Evolutionary conservation across 2,888 invertebrate species (phyloP).

Genomic region (Noctua pronuba): DNA sequence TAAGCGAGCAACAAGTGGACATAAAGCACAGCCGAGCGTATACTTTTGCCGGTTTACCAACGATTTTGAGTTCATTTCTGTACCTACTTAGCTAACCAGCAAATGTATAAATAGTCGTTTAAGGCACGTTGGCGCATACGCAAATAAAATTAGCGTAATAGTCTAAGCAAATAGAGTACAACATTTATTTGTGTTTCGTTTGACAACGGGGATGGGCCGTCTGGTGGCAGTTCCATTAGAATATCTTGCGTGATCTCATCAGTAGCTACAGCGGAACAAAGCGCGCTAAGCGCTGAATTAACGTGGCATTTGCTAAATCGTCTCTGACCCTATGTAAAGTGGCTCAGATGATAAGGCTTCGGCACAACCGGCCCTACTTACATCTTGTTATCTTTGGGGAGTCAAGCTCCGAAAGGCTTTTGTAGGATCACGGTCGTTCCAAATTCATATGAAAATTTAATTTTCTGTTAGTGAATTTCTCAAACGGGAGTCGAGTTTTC

Average conservation of each 20-base stretch:
- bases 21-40: conserved; percentile 55
- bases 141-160: conserved; percentile 81
- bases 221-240: conserved; percentile 81
- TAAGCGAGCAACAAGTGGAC: conserved; percentile 59
- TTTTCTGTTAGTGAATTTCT: conserved; percentile 87
- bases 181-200: conserved; percentile 77
- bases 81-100: conserved; percentile 62
- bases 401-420: conserved; percentile 84
- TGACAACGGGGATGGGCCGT: conserved; percentile 78
- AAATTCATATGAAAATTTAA: conserved; percentile 89
- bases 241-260: conserved; percentile 85
- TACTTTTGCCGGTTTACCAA: conserved; percentile 63
- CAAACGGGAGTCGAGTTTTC: conserved; percentile 84
- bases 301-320: conserved; percentile 83
- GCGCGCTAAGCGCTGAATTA: conserved; percentile 85
- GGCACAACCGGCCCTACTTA: conserved; percentile 82
- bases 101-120: conserved; percentile 68
- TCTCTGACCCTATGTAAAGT: conserved; percentile 84
- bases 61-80: conserved; percentile 64
- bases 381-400: conserved; percentile 85
- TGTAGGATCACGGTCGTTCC: conserved; percentile 83
- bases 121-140: conserved; percentile 73
- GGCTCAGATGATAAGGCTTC: conserved; percentile 82
- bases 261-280: conserved; percentile 76
- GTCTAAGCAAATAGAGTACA: conserved; percentile 78